Conservation (phyloP, 2,113 vertebrate species). For the Irena cyanogastra region DNA sequence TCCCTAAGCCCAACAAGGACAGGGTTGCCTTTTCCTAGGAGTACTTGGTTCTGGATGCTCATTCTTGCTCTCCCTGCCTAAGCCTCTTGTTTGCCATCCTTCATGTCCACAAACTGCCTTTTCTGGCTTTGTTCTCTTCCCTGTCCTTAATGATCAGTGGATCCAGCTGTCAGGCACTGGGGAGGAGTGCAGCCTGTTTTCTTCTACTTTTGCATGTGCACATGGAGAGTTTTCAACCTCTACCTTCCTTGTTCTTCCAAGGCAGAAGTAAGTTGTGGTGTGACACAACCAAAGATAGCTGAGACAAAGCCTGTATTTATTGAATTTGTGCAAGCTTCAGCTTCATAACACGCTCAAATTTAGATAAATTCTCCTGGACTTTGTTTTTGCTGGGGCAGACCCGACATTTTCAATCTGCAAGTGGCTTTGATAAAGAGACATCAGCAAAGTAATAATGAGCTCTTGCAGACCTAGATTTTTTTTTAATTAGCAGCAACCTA, state of each 20-base stretch:
- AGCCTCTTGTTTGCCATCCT: neutral
- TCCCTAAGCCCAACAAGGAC: neutral
- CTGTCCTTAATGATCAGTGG: neutral
- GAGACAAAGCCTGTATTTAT: neutral
- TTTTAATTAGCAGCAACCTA: neutral
- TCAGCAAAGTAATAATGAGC: neutral
- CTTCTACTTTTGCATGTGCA: neutral
- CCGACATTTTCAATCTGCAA: neutral
- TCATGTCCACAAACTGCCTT: neutral
- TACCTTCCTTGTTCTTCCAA: neutral
- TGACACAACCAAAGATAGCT: neutral
- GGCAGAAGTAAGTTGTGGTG: neutral
- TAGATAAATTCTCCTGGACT: neutral
- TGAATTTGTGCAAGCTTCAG: neutral
- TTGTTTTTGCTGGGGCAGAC: neutral
- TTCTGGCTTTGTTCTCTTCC: neutral
- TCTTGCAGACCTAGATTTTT: neutral
- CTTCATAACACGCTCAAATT: neutral
- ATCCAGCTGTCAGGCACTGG: neutral
- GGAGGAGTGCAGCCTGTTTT: neutral
- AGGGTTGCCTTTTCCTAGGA: neutral
- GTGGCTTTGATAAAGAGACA: neutral
- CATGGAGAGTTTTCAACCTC: neutral
- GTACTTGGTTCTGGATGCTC: neutral
- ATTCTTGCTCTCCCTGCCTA: neutral